Base-by-base conservation (phyloP, 2,888 invertebrate species). In the Oligia strigilis region DNA sequence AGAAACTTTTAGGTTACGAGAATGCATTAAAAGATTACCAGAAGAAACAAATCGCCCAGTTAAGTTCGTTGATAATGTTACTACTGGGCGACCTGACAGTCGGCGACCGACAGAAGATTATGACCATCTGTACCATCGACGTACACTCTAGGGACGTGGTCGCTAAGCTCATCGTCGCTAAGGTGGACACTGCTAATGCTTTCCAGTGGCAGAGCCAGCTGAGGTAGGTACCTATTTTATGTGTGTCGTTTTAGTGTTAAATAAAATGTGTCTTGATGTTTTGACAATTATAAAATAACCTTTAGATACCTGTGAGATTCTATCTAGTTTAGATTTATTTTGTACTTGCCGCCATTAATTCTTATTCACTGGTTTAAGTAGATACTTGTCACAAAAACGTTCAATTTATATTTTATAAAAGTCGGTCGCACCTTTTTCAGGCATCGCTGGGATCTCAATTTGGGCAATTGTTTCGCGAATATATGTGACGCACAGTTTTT, bases 91-190 rank as follows among this genome's bases (percentile, higher is more conserved):
- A 99, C 89, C 96, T 99, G 84, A 98, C 98, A 0, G 97, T 98
- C 0, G 98, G 98, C 2, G 99, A 99, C 90, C 97, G 99, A 23
- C 99, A 99, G 94, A 99, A 99, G 95, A 99, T 99, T 90, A 99
- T 99, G 99, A 99, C 99, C 0, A 98, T 99, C 90, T 99, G 99
- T 95, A 99, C 99, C 5, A 99, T 99, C 82, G 99, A 99, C 93
- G 99, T 99, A 2, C 99, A 99, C 92, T 99, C 99, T 8, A 97
- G 99, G 91, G 99, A 99, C 94, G 99, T 99, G 13, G 99, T 99
- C 0, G 98, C 98, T 0, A 99, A 99, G 93, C 98, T 99, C 92
- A 99, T 99, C 78, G 87, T 96, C 0, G 98, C 98, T 88, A 99
- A 98, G 94, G 98, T 99, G 0, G 99, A 99, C 87, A 97, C 97